These are phyloP conservation scores for Taenioides sp. DNA, from an alignment of 2,797 vertebrate species.

Conservation along the genomic window DNA sequence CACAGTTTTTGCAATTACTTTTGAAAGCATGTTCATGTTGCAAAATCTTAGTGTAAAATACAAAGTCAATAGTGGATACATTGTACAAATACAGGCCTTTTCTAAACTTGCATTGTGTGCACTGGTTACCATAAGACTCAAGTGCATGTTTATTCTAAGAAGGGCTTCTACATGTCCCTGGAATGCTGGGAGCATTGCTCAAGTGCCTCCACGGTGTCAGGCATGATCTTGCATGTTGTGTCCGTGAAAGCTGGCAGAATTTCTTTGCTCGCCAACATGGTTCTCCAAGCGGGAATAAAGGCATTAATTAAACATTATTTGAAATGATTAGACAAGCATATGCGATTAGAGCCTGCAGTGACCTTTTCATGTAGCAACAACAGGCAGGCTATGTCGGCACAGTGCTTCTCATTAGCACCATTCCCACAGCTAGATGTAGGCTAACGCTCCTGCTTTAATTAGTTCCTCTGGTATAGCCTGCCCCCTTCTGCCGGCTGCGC, in stretches of 20 bases:
- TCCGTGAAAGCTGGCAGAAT: conserved; percentile 42
- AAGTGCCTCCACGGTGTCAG: conserved; percentile 49
- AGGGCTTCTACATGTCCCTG: conserved; percentile 24
- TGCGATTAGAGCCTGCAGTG: conserved; percentile 59
- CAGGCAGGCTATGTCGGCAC: conserved; percentile 60
- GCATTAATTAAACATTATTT: conserved; percentile 70
- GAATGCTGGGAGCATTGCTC: conserved; percentile 42
- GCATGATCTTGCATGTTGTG: conserved; percentile 53
- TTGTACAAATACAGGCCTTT: conserved; percentile 1
- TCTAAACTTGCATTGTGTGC: conserved; percentile 11
- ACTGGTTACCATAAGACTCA: conserved; percentile 12
- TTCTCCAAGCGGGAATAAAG: conserved; percentile 53
- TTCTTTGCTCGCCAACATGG: conserved; percentile 40
- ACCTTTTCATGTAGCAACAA: conserved; percentile 66
- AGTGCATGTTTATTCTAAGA: conserved; percentile 28
- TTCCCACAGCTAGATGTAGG: conserved; percentile 68
- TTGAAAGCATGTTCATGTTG: background rate
- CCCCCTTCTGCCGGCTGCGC: conserved; percentile 46
- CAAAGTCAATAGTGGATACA: background rate
- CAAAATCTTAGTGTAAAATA: background rate
- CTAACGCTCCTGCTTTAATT: conserved; percentile 70
- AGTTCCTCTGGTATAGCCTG: conserved; percentile 66
- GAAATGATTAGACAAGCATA: conserved; percentile 70
- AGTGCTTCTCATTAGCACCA: conserved; percentile 65
- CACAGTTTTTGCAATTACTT: background rate